Base-by-base conservation (phyloP, 2,888 invertebrate genomes). In the Leptarthrus brevirostris region DNA sequence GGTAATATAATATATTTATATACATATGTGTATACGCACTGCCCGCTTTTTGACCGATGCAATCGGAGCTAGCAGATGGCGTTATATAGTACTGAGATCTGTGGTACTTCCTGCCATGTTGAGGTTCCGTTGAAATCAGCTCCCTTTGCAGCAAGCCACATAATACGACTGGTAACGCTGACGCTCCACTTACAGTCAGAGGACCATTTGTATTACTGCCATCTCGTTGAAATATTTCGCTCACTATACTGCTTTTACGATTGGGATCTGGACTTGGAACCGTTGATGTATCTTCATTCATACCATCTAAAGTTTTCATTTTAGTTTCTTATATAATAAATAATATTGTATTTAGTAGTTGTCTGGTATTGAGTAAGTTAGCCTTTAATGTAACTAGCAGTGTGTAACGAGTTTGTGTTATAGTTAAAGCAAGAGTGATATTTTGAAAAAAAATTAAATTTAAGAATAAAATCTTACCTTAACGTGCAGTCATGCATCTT, bases 161-260 rank as follows among this genome's bases (percentile, higher is more conserved):
- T 34, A 87, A 81, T 77, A 87, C 85, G 20, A 86, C 82, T 73
- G 87, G 87, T 77, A 87, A 82, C 69, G 83, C 82, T 56, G 83
- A 80, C 26, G 84, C 82, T 77, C 84, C 85, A 75, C 82, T 76
- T 4, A 78, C 79, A 66, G 80, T 80, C 30, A 83, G 66, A 12
- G 81, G 56, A 20, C 76, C 76, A 47, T 76, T 73, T 66, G 74
- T 74, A 47, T 75, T 74, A 52, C 30, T 72, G 20, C 56, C 40
- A n/a, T 64, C 44, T 34, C 36, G 44, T 34, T 74, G 74, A 74
- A 73, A 70, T 40, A 49, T 74, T 73, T 75, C 36, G 18, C 75
- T 54, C 61, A 77, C 56, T 75, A 53, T 40, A 44, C 72, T 73
- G 56, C 52, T 66, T 30, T 76, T 76, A 20, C 71, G 53, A 26